Conservation (phyloP, 2,888 invertebrate species). For the Phyto melanocephala region DNA sequence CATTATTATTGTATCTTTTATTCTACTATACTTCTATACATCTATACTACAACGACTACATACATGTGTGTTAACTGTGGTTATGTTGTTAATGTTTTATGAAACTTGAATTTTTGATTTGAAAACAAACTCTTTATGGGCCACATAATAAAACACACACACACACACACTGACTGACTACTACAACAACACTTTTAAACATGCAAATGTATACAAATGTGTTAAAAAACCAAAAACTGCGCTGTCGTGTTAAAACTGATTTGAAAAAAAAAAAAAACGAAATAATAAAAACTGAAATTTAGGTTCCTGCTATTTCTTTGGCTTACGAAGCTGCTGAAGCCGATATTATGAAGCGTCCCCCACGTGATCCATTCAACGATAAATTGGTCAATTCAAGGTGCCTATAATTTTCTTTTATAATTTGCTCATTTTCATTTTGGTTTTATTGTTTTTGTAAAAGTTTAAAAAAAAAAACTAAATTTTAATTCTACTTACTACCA, state of each 20-base stretch:
- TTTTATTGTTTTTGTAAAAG: constrained; percentile 25
- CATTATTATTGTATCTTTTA: constrained; percentile 54
- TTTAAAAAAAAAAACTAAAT: constrained; percentile 22
- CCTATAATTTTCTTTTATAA: constrained; percentile 65
- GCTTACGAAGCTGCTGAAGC: constrained; percentile 92
- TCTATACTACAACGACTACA: constrained; percentile 20
- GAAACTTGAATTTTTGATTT: neutral
- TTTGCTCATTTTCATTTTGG: neutral
- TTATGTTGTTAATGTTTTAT: neutral
- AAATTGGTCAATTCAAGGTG: constrained; percentile 87
- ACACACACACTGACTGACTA: no score
- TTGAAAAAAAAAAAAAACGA: neutral
- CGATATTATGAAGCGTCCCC: constrained; percentile 93
- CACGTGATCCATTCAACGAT: constrained; percentile 90
- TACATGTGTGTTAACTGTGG: constrained; percentile 37
- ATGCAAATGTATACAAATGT: neutral
- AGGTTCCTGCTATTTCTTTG: constrained; percentile 90
- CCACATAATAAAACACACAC: neutral
- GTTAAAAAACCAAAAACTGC: neutral
- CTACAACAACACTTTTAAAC: neutral
- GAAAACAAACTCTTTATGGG: neutral
- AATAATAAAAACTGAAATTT: constrained; percentile 55
- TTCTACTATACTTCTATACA: constrained; percentile 50
- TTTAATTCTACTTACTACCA: constrained; percentile 13
- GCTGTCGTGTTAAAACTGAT: constrained; percentile 20